Evolutionary conservation across 2,113 vertebrate species (phyloP).

Genomic region (Crotophaga sulcirostris): DNA sequence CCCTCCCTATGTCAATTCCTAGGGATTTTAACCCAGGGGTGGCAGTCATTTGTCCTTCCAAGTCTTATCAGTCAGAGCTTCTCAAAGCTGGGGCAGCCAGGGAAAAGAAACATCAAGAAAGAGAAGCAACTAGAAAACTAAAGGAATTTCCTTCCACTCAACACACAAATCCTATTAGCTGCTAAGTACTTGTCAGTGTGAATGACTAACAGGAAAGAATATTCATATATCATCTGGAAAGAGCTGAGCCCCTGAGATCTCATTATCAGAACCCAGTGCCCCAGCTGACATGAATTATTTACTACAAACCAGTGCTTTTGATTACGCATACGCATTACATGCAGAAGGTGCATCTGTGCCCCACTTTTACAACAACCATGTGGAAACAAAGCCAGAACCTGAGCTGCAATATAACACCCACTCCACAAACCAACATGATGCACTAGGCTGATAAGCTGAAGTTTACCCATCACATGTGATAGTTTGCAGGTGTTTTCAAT

Average conservation of each 20-base stretch:
- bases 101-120: not conserved
- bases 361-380: constrained; percentile 24
- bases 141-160: not conserved
- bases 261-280: constrained; percentile 72
- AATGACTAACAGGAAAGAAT: constrained; percentile 56
- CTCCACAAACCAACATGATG: not conserved
- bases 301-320: constrained; percentile 49
- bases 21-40: not conserved
- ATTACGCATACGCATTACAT: constrained; percentile 31
- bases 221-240: constrained; percentile 36
- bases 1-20: not conserved
- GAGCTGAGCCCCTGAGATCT: constrained; percentile 75
- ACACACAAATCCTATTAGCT: constrained; percentile 3
- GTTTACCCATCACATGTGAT: not conserved
- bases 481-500: not conserved
- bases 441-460: not conserved
- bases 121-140: not conserved
- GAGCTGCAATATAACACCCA: not conserved
- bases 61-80: not conserved
- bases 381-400: not conserved
- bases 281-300: constrained; percentile 74
- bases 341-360: constrained; percentile 60
- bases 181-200: constrained; percentile 37
- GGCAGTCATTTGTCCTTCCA: not conserved
- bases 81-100: not conserved